Percentiles rank a stretch among this genome's conserved stretches.
Evolutionary conservation across 1,140 invertebrate species (phyloP).

Genomic region (Xylocopa sonorina): DNA sequence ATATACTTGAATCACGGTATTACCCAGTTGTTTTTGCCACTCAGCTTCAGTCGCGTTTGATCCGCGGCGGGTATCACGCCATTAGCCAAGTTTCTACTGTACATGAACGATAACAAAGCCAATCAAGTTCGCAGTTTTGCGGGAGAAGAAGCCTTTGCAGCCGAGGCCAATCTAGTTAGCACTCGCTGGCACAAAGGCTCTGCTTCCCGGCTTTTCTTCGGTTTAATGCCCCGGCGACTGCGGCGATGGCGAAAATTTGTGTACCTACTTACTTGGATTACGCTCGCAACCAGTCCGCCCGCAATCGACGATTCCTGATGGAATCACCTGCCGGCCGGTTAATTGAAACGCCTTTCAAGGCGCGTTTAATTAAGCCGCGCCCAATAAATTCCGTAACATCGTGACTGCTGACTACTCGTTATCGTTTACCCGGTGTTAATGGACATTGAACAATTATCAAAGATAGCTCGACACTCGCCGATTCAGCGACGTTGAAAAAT

Average conservation of each 20-base stretch:
- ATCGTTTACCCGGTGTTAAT: background rate
- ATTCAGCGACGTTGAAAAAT: background rate
- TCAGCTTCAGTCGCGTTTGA: background rate
- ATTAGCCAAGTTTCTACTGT: background rate
- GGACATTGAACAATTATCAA: constrained; percentile 9
- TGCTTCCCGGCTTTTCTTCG: background rate
- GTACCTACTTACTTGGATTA: background rate
- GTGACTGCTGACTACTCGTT: background rate
- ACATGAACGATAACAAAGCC: constrained; percentile 6
- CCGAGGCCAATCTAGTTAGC: background rate
- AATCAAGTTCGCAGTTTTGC: constrained; percentile 1
- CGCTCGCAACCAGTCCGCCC: background rate
- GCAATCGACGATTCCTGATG: constrained; percentile 9
- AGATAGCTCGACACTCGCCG: background rate
- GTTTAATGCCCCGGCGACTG: background rate
- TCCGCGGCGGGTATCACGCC: background rate
- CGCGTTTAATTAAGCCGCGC: constrained; percentile 27
- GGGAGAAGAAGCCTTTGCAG: background rate
- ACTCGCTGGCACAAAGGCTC: background rate
- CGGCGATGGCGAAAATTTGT: background rate
- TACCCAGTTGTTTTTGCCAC: background rate
- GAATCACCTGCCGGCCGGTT: constrained; percentile 9
- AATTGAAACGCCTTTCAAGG: constrained; percentile 22
- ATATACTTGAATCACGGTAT: no score
- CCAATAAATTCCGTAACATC: constrained; percentile 20